Evolutionary conservation across 2,113 vertebrate species (phyloP).

Genomic region (Orycteropus afer): DNA sequence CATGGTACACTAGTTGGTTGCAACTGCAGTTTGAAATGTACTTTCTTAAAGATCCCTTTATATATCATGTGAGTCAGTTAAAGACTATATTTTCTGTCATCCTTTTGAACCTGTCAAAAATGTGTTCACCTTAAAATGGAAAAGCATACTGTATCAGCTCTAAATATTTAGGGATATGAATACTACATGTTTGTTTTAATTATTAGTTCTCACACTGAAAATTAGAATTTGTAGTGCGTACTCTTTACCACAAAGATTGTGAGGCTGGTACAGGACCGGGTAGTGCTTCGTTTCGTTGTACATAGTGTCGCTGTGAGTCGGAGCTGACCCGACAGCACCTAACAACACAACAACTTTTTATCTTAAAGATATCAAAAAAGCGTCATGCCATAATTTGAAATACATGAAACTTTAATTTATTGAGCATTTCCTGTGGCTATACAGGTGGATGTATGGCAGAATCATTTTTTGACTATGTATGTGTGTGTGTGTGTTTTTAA

Average conservation of each 20-base stretch:
- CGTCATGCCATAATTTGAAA: slow-evolving; percentile 3
- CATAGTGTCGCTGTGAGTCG: no score
- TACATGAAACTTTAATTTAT: neutral
- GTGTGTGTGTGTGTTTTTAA: neutral
- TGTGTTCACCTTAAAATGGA: neutral
- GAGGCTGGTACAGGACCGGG: no score
- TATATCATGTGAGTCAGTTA: neutral
- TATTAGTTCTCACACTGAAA: neutral
- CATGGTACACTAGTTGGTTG: neutral
- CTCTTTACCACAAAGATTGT: no score
- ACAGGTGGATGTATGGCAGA: neutral
- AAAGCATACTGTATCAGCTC: neutral
- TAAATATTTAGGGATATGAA: slow-evolving; percentile 8
- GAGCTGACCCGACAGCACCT: no score
- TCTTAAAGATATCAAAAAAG: neutral
- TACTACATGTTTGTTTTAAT: neutral
- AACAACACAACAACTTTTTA: no score
- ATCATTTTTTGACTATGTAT: neutral
- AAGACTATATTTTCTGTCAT: neutral
- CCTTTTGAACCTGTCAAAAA: neutral
- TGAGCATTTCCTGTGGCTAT: neutral
- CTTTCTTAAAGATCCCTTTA: neutral
- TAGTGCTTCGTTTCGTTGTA: no score
- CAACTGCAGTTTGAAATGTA: neutral
- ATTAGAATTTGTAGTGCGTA: neutral